Percentiles rank a stretch among this genome's conserved stretches.
These are phyloP conservation scores for Peromyscus polionotus DNA, from an alignment of 2,113 vertebrate genomes.

Conservation along the genomic window DNA sequence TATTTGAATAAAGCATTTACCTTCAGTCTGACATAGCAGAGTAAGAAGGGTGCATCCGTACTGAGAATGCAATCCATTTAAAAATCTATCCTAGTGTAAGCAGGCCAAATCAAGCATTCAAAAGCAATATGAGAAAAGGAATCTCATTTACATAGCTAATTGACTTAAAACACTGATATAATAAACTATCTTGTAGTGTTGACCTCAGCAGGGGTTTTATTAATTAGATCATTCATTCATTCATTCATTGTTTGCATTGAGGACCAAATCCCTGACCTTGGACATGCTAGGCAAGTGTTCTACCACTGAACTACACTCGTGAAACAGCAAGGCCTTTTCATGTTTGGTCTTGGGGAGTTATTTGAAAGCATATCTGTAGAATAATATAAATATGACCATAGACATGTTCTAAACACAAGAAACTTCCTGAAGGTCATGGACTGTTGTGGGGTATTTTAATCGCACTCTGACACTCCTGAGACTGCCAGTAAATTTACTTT, in stretches of 20 bases:
- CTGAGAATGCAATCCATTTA: neutral
- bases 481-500: neutral
- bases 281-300: too few relatives aligned
- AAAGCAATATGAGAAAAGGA: neutral
- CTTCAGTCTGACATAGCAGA: constrained; percentile 41
- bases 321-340: neutral
- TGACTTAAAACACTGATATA: neutral
- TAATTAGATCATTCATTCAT: neutral
- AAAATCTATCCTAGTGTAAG: neutral
- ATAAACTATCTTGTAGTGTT: neutral
- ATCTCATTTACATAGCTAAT: constrained; percentile 40
- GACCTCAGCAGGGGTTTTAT: neutral
- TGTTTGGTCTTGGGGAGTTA: neutral
- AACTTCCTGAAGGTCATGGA: neutral
- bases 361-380: constrained; percentile 7
- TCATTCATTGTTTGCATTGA: neutral
- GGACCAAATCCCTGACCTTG: neutral
- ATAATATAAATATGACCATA: neutral
- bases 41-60: neutral
- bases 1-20: neutral
- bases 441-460: neutral
- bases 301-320: neutral
- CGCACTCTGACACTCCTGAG: neutral
- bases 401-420: neutral
- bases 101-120: constrained; percentile 45